Base-by-base conservation (phyloP, 2,888 invertebrate species). In the Scrobipalpa costella region DNA sequence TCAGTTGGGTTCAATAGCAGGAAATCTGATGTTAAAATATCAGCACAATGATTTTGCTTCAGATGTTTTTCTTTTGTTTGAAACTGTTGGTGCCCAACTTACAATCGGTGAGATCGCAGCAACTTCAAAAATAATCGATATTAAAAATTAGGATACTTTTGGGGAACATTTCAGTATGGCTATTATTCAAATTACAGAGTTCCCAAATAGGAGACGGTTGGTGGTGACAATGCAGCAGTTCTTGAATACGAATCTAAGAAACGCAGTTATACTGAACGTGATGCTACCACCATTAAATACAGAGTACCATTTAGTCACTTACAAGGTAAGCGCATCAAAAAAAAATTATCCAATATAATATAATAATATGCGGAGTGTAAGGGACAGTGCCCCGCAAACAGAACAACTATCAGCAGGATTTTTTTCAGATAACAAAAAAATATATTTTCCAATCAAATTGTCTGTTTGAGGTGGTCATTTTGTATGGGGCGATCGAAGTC, bases 21-120 rank as follows among this genome's bases (percentile, higher is more conserved):
- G 95, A 0, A 96, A 95, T 74, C 77, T 96, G 63, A 93, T 94
- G 84, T 91, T 95, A 63, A 96, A 96, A 77, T 92, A 95, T 73
- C 75, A 85, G 8, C 92, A 95, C 69, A 90, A 83, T 1, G 94
- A 94, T 62, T 96, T 96, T 77, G 94, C 94, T 8, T 96, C 96
- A 0, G 96, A 96, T 73, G 74, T 96, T 8, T 95, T 93, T 71
- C 80, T 95, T 11, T 78, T 91, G 0, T 76, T 93, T 7, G 89
- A 78, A 63, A 81, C 84, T 15, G 77, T 84, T 64, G 85, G 80
- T 17, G 85, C 83, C 0, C 72, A 76, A 64, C 47, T 86, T 0
- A 79, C 78, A 1, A 77, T 84, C 61, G 67, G 85, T 86, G 71
- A 74, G 80, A n/a, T n/a, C n/a, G n/a, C n/a, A n/a, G n/a, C n/a